Evolutionary conservation across 2,797 vertebrate genomes (phyloP).

Genomic region (Clarias laeviceps): DNA sequence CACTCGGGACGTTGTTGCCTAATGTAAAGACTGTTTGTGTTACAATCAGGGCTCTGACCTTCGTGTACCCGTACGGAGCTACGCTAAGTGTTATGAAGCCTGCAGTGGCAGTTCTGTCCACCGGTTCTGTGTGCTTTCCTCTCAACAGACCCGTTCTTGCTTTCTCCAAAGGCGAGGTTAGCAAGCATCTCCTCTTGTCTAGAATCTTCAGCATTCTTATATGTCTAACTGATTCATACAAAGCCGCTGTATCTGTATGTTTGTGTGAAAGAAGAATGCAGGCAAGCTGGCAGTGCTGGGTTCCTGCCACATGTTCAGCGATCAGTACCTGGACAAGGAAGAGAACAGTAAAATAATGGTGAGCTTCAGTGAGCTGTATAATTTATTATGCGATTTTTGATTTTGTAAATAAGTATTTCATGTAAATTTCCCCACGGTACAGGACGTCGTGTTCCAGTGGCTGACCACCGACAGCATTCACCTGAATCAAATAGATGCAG

Average conservation of each 20-base stretch:
- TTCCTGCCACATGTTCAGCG: constrained; percentile 96
- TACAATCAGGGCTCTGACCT: constrained; percentile 84
- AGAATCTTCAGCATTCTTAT: not conserved
- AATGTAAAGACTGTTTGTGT: not conserved
- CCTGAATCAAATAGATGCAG: constrained; percentile 92
- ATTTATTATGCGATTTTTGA: not conserved
- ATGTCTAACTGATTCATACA: not conserved
- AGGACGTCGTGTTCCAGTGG: constrained; percentile 98
- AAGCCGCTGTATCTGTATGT: constrained; percentile 35
- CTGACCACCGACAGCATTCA: constrained; percentile 87
- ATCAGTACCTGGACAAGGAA: constrained; percentile 97
- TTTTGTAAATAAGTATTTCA: not conserved
- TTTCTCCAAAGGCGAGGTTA: constrained; percentile 88
- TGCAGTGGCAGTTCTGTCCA: constrained; percentile 88
- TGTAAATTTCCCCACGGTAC: constrained; percentile 23
- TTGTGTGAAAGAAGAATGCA: constrained; percentile 70
- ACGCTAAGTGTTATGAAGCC: constrained; percentile 93
- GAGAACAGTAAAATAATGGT: constrained; percentile 96
- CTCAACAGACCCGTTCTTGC: constrained; percentile 93
- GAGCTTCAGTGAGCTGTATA: constrained; percentile 53
- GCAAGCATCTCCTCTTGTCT: constrained; percentile 20
- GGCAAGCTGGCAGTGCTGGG: constrained; percentile 94
- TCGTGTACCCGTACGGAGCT: constrained; percentile 93
- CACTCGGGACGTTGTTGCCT: not conserved
- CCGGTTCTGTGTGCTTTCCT: constrained; percentile 92